Conservation (phyloP, 2,888 invertebrate genomes). For the Odontocolon sp. region DNA sequence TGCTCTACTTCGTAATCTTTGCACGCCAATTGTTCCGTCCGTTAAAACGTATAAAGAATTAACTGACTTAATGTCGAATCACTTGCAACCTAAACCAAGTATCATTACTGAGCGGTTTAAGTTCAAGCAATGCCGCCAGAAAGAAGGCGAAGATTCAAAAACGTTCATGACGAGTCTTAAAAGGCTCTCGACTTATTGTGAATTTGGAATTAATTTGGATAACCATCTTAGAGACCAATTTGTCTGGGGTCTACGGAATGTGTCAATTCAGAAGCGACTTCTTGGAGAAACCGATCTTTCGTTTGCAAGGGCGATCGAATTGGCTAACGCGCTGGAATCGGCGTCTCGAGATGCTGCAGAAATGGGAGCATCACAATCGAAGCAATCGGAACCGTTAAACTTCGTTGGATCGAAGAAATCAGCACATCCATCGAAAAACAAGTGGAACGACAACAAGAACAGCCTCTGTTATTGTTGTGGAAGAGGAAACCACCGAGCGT, state of each 20-base stretch:
- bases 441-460: neutral
- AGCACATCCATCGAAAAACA: conserved; percentile 4
- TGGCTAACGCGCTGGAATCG: conserved; percentile 37
- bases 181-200: conserved; percentile 41
- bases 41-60: conserved; percentile 37
- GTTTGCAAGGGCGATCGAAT: conserved; percentile 35
- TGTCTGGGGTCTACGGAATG: conserved; percentile 49
- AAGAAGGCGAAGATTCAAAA: conserved; percentile 32
- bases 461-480: conserved; percentile 39
- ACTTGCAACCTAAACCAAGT: too few relatives aligned
- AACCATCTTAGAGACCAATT: conserved; percentile 41
- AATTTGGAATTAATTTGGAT: conserved; percentile 42
- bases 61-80: conserved; percentile 42
- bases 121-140: conserved; percentile 52
- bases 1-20: conserved; percentile 51
- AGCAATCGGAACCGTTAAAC: neutral
- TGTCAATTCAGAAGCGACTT: conserved; percentile 45
- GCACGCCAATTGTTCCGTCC: conserved; percentile 41
- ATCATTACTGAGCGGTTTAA: conserved; percentile 52
- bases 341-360: conserved; percentile 26
- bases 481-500: conserved; percentile 9
- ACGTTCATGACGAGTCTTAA: conserved; percentile 51
- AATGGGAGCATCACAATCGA: conserved; percentile 13
- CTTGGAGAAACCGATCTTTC: conserved; percentile 37
- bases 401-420: neutral